Base-by-base conservation (phyloP, 2,797 vertebrate species). In the Crotalus adamanteus region DNA sequence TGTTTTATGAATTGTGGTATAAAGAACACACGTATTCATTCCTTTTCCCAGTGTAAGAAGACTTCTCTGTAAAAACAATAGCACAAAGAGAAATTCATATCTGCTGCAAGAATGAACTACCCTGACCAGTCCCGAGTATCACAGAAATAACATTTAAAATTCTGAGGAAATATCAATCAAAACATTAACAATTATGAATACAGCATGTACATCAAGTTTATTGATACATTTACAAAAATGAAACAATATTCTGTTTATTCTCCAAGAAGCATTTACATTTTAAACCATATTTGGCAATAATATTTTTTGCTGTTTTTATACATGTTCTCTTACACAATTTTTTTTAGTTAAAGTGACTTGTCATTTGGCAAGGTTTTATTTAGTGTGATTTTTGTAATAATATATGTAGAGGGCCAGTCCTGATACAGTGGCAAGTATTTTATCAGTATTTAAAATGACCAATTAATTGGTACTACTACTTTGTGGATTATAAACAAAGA, bases 191-290 rank as follows among this genome's bases (percentile, higher is more conserved):
- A 96, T 94, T 93, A 95, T 97, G 93, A 94, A 96, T 93, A 94
- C 65, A 96, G 93, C 95, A 96, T 89, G 78, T 96, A 96, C 93
- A 96, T 94, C 93, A 2, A 92, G 96, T 96, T 96, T 96, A 97
- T 96, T 96, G 95, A 96, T 93, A 93, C 94, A 96, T 97, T 96
- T 96, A 96, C 94, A 96, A 94, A 95, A 92, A 91, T 65, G 91
- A 93, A 92, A 92, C 6, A 0, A 57, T 92, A 94, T 96, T 95
- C 89, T 89, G 91, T 78, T 94, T 95, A 93, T 69, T 95, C 93
- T 93, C 92, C 91, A 95, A 95, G 94, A 95, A 96, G 91, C 94
- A 94, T 94, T 94, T 95, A 96, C 95, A 95, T 92, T 94, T 88
- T 93, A 95, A 96, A 91, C 90, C 28, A 22, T 95, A 73, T 94